Conservation (phyloP, 2,888 invertebrate genomes). For the Lamellibrachia satsuma region DNA sequence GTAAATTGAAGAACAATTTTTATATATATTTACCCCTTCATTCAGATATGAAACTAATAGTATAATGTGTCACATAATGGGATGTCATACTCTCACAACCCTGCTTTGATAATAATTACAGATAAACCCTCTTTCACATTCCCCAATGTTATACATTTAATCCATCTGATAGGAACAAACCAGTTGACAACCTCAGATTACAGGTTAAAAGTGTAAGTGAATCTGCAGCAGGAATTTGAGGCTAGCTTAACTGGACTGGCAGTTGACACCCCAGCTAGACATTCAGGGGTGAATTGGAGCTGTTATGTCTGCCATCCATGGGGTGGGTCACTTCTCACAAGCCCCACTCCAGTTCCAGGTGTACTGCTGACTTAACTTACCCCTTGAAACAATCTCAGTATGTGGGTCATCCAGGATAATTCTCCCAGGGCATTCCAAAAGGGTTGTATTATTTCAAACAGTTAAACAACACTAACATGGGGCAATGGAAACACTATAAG, state of each 20-base stretch:
- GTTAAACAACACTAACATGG: neutral
- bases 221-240: neutral
- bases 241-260: neutral
- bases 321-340: constrained; percentile 3
- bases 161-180: neutral
- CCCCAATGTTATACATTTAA: neutral
- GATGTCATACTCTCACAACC: neutral
- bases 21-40: neutral
- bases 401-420: neutral
- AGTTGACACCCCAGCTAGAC: neutral
- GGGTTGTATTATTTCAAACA: neutral
- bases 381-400: neutral
- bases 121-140: neutral
- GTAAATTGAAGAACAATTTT: neutral
- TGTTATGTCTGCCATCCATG: neutral
- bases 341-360: neutral
- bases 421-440: neutral
- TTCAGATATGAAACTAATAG: neutral
- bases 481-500: too few species aligned
- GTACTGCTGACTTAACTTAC: neutral
- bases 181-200: neutral
- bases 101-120: neutral
- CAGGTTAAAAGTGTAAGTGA: neutral
- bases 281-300: neutral
- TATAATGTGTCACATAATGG: neutral